A percentile compares a stretch with the other conserved stretches of the same genome.
Evolutionary conservation across 2,113 vertebrate species (phyloP).

Genomic region (Pheucticus melanocephalus): DNA sequence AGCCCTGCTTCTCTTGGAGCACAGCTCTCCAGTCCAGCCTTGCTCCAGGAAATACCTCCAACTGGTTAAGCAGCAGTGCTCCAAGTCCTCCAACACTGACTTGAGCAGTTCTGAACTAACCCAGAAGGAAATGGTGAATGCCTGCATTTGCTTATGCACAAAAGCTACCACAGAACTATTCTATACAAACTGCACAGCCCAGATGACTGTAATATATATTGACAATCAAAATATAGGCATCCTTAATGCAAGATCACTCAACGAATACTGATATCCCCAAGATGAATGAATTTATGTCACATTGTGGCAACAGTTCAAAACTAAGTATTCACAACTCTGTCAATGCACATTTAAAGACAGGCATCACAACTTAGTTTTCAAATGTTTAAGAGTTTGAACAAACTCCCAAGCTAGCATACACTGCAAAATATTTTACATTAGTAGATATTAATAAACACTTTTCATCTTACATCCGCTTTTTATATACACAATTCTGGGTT

Average conservation of each 20-base stretch:
- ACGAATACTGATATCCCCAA: not conserved
- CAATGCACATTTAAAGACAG: not conserved
- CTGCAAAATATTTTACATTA: not conserved
- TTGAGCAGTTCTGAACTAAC: not conserved
- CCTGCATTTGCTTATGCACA: not conserved
- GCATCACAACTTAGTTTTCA: not conserved
- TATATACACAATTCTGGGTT: not conserved
- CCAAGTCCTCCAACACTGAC: not conserved
- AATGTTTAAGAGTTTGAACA: not conserved
- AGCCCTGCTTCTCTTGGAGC: not conserved
- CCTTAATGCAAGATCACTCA: not conserved
- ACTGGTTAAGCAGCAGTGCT: not conserved
- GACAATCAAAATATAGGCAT: not conserved
- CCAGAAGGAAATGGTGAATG: not conserved
- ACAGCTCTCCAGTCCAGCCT: not conserved
- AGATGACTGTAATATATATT: not conserved
- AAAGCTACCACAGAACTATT: not conserved
- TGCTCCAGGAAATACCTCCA: not conserved
- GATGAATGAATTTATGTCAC: not conserved
- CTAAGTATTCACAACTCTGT: not conserved
- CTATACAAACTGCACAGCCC: not conserved
- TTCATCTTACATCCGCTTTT: not conserved
- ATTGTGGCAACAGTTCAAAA: not conserved
- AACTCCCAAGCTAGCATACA: not conserved
- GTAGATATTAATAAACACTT: not conserved